Base-by-base conservation (phyloP, 2,113 vertebrate genomes). In the Taxidea taxus region DNA sequence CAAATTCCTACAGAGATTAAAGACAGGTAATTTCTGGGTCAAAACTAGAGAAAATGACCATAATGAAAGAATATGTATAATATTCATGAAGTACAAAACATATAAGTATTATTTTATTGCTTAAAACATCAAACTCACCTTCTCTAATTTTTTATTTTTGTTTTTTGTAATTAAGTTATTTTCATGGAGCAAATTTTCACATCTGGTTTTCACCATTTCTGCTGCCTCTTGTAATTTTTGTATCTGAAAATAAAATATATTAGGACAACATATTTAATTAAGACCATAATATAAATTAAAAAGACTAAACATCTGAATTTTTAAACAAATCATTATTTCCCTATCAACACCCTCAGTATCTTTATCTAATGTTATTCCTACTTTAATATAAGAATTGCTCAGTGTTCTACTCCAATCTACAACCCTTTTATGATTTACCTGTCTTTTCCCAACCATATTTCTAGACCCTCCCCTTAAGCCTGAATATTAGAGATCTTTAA, bases 201-300 rank as follows among this genome's bases (percentile, higher is more conserved):
- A 98, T 97, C 94, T 99, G 31, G 87, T 97, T 98, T 98, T 99
- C 66, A 99, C 49, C 56, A 98, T 98, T 90, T 98, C 98, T 3
- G 99, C 95, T 97, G 99, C 98, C 81, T 94, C 98, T 97, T 99
- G 98, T 90, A 99, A 98, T 89, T 99, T 98, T 89, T 98, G 98
- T 90, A 99, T 98, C 99, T 99, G 87, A 97, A 97, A 96, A 98
- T 31, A 98, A 90, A 84, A 92, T 20, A 90, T 4, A 94, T 84
- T 95, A 97, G 66, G 97, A 20, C 18, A 96, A n/a, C 25, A 66
- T 18, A 93, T 68, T 96, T 95, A 56, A 94, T 81, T 58, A 96
- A 56, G 58, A 80, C 39, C 47, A 70, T 14, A 75, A 20, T 18
- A 77, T 60, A 21, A 88, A 92, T 72, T 92, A 85, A 93, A 97